phyloP scores from a whole-genome alignment of 2,113 vertebrate genomes.

The Archilochus colubris region DNA sequence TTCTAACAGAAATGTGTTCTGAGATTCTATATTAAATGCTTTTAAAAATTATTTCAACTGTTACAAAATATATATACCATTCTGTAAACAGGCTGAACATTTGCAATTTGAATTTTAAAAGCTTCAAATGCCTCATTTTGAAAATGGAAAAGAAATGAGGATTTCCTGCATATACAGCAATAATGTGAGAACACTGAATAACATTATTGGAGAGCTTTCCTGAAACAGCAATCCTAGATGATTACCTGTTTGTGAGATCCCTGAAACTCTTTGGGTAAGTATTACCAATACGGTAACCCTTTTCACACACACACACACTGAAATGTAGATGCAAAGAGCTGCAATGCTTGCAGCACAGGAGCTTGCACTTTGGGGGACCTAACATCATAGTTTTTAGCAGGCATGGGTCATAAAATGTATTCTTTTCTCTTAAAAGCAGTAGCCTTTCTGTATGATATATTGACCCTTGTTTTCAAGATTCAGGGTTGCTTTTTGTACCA shows the following conservation, averaged over 20 bases:
- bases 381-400: neutral
- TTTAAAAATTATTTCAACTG: constrained; percentile 40
- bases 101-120: constrained; percentile 21
- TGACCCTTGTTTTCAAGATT: neutral
- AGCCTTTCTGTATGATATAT: neutral
- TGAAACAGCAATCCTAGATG: neutral
- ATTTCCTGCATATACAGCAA: neutral
- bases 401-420: neutral
- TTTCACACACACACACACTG: neutral
- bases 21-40: neutral
- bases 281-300: neutral
- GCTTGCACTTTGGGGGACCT: neutral
- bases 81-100: neutral
- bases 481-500: neutral
- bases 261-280: neutral
- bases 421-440: neutral
- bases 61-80: neutral
- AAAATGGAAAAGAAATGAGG: constrained; percentile 10
- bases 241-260: neutral
- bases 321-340: neutral
- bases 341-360: neutral
- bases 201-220: neutral
- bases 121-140: neutral
- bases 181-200: neutral
- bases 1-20: constrained; percentile 6